Evolutionary conservation across 2,888 invertebrate genomes (phyloP), one percentile per base, ranked within the genome.

Genomic region (Cephus rjabovi): DNA sequence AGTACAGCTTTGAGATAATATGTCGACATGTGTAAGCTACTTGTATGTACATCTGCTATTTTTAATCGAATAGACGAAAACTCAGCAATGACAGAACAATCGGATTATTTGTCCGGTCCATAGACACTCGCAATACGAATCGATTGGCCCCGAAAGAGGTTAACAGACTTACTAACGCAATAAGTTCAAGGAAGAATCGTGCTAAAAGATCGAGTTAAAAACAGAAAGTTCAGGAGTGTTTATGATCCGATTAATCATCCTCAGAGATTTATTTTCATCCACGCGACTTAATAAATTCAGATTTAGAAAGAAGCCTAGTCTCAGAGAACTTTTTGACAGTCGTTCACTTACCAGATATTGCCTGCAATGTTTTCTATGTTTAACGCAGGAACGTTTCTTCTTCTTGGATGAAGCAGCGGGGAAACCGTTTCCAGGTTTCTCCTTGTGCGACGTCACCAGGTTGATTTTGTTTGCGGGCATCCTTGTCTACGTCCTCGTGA

Each of bases 381-480:
- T 90, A 85, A 87, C 86, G 82, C 87, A 83, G 84, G 83, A 81
- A 70, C 90, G 86, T 71, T 76, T 75, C 81, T 89, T 89, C 85
- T 88, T 90, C 84, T 89, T 89, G 82, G 85, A 81, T 40, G 83
- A 79, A 75, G 81, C 82, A 12, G 83, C 80, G 70, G 85, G 82
- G 75, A 87, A 80, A 76, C 86, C 87, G 81, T 87, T 89, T 74
- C 83, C 83, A 73, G 88, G 81, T 81, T 88, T 89, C 79, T 91
- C 90, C 81, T 89, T 90, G 79, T 85, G 86, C 73, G 88, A 84
- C 71, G 87, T 86, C 79, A 86, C 84, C 78, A 87, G 81, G 82
- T 85, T 90, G 81, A 86, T 85, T 79, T 90, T 91, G 84, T 90
- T 90, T 77, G 90, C 90, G 81, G 90, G 90, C 90, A 90, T 90